These are phyloP conservation scores for Neosilurus hyrtlii DNA, from an alignment of 2,797 vertebrate species.

Conservation along the genomic window DNA sequence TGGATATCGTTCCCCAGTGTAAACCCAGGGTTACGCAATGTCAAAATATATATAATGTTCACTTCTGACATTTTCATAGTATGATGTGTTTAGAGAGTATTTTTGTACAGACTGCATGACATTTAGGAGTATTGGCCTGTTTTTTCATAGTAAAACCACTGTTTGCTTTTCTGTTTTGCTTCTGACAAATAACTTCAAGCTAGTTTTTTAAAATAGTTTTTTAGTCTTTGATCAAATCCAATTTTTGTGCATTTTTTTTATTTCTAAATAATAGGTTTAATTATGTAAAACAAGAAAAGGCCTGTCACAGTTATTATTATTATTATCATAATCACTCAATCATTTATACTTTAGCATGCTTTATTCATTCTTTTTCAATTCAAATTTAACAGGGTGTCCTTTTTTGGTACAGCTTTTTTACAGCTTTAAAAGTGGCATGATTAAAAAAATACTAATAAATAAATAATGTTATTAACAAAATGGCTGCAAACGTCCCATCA, in stretches of 20 bases:
- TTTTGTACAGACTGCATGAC: not conserved
- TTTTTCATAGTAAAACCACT: not conserved
- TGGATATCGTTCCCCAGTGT: too few relatives aligned
- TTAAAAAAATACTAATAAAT: not conserved
- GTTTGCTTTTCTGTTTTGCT: not conserved
- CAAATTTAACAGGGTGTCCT: not conserved
- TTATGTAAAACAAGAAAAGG: not conserved
- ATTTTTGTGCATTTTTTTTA: not conserved
- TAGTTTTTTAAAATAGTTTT: not conserved
- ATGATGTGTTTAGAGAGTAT: not conserved
- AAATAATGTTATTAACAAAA: not conserved
- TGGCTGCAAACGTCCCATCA: not conserved
- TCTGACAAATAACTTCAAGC: not conserved
- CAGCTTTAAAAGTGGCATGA: not conserved
- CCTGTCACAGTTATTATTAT: conserved; percentile 4
- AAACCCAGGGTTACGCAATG: too few relatives aligned
- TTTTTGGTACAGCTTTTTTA: not conserved
- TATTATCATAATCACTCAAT: not conserved
- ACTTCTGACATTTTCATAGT: not conserved
- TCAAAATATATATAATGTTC: not conserved
- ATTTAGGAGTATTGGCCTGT: not conserved
- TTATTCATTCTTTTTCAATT: not conserved
- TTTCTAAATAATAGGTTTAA: not conserved
- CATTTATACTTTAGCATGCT: not conserved
- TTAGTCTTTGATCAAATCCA: not conserved